Conservation (phyloP, 2,113 vertebrate species). For the Oenanthe oenanthe region DNA sequence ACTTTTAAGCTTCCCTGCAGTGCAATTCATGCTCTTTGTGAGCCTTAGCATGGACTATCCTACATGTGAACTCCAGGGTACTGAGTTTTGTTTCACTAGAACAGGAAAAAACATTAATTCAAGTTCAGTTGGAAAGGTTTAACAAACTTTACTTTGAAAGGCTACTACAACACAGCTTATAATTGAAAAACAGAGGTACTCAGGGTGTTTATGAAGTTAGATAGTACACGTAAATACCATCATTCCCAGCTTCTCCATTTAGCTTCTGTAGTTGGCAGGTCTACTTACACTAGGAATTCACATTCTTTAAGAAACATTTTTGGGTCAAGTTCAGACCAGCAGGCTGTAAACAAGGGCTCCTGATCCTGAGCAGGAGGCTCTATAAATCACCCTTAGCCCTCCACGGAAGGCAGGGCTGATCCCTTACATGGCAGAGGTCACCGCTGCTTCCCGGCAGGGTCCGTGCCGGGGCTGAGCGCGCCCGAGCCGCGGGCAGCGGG, state of each 20-base stretch:
- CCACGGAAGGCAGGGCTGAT: background rate
- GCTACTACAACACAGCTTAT: background rate
- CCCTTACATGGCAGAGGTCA: background rate
- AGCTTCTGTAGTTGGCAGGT: background rate
- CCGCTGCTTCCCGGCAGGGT: background rate
- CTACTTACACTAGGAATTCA: background rate
- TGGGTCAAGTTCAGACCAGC: conserved; percentile 5
- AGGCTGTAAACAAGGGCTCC: background rate
- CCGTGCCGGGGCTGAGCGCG: background rate
- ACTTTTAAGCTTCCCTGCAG: background rate
- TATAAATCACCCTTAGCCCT: background rate
- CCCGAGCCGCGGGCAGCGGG: background rate
- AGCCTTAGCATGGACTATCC: background rate
- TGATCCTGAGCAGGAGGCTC: background rate
- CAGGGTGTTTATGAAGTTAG: background rate
- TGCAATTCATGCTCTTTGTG: background rate
- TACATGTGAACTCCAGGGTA: background rate
- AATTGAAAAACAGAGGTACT: conserved; percentile 4
- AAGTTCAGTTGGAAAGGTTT: background rate
- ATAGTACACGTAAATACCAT: background rate
- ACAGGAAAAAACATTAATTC: background rate
- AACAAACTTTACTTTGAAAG: conserved; percentile 12
- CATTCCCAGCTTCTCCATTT: background rate
- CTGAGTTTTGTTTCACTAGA: background rate
- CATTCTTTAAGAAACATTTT: background rate